Evolutionary conservation across 2,888 invertebrate genomes (phyloP).

Genomic region (Apotomis betuletana): DNA sequence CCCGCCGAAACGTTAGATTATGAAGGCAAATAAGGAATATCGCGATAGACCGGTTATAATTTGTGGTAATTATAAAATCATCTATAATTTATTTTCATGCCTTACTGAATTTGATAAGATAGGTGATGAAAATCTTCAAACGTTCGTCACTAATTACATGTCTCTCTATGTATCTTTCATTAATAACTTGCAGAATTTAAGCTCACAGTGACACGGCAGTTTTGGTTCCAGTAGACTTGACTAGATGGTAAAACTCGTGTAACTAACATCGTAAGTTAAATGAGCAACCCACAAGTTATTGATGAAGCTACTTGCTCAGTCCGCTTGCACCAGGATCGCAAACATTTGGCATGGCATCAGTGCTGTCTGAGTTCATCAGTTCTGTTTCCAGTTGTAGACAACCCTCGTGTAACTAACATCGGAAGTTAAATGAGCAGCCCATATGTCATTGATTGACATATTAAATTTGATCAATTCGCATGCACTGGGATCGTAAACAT

Average conservation of each 20-base stretch:
- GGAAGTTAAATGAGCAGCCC: constrained; percentile 25
- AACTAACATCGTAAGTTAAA: constrained; percentile 24
- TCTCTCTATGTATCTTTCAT: constrained; percentile 2
- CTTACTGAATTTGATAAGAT: too few species aligned
- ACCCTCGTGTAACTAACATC: constrained; percentile 10
- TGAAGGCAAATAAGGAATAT: too few species aligned
- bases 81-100: too few species aligned
- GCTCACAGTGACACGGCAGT: not conserved
- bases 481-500: constrained; percentile 8
- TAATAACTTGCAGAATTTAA: not conserved
- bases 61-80: too few species aligned
- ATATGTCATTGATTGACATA: constrained; percentile 25
- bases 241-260: not conserved
- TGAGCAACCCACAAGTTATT: constrained; percentile 14
- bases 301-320: constrained; percentile 35
- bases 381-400: not conserved
- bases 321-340: constrained; percentile 17
- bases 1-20: too few species aligned
- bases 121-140: too few species aligned
- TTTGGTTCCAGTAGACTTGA: not conserved
- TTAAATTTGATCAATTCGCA: constrained; percentile 22
- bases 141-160: too few species aligned
- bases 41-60: too few species aligned
- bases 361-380: constrained; percentile 17
- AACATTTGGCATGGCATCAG: constrained; percentile 1